These are phyloP conservation scores for Cephus nigrinus DNA, from an alignment of 2,888 invertebrate genomes.

Conservation along the genomic window DNA sequence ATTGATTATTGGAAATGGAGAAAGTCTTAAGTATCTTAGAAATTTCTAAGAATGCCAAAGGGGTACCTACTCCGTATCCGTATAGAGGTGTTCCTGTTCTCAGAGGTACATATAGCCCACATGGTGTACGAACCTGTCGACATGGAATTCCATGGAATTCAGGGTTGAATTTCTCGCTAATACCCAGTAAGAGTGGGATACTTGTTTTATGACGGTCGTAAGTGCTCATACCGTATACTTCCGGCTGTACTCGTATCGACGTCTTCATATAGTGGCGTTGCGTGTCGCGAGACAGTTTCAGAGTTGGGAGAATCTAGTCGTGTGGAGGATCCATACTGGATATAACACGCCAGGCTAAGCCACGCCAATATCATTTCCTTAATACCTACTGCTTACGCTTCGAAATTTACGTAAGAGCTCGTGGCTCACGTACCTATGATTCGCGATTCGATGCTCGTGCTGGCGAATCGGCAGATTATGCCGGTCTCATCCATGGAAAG, in stretches of 20 bases:
- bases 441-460: slow-evolving; percentile 16
- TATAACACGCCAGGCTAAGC: slow-evolving; percentile 25
- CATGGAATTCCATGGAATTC: not conserved
- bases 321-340: not conserved
- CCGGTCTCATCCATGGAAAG: not conserved
- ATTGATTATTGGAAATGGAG: slow-evolving; percentile 1
- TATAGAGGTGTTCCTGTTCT: not conserved
- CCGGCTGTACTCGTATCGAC: slow-evolving; percentile 14
- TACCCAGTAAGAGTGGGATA: not conserved
- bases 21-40: slow-evolving; percentile 12
- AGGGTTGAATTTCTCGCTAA: not conserved
- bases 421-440: slow-evolving; percentile 17
- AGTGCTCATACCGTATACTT: slow-evolving; percentile 17
- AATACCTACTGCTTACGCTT: slow-evolving; percentile 20
- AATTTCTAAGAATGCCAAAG: not conserved
- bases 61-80: not conserved
- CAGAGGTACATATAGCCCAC: not conserved
- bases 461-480: slow-evolving; percentile 40
- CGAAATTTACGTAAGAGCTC: slow-evolving; percentile 33
- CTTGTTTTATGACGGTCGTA: slow-evolving; percentile 9
- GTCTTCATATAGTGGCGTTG: slow-evolving; percentile 27
- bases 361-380: slow-evolving; percentile 36
- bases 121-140: not conserved
- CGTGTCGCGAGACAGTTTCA: slow-evolving; percentile 35
- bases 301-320: slow-evolving; percentile 13